phyloP scores from a whole-genome alignment of 2,797 vertebrate genomes.

The Molothrus aeneus region DNA sequence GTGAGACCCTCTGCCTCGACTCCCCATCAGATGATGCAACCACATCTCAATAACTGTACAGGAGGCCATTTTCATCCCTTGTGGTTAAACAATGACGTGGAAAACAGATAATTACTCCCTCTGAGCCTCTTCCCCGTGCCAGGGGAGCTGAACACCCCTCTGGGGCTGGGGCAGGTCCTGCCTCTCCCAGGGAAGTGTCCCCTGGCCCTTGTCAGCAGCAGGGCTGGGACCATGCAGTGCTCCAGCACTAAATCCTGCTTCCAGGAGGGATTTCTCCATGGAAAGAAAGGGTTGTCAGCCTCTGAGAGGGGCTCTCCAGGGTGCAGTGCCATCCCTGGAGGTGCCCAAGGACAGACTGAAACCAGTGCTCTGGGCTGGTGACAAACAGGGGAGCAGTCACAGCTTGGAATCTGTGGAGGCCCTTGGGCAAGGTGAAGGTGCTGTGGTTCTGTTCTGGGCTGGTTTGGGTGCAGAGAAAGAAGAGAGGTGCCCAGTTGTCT shows the following conservation, averaged over 20 bases:
- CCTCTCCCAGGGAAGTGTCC: neutral
- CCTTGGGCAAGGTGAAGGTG: no score
- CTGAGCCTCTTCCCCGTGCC: neutral
- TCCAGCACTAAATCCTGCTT: neutral
- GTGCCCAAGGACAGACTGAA: neutral
- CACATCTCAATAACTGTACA: rapidly evolving
- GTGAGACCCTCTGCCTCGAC: neutral
- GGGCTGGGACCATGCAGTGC: rapidly evolving
- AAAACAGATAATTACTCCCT: neutral
- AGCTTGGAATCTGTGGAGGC: no score
- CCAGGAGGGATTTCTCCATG: rapidly evolving
- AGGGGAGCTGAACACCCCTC: neutral
- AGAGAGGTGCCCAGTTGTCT: no score
- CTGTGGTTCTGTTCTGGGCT: no score
- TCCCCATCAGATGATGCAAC: neutral
- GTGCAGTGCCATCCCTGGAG: neutral
- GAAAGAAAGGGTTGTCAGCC: neutral
- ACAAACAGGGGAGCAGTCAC: neutral
- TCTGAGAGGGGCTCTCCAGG: neutral
- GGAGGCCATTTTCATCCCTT: neutral
- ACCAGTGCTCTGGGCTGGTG: neutral
- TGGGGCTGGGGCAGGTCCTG: neutral
- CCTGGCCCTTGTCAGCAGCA: rapidly evolving
- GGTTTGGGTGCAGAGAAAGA: no score
- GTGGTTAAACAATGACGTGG: rapidly evolving